phyloP scores from a whole-genome alignment of 2,113 vertebrate species.

The Prochilodus magdalenae region DNA sequence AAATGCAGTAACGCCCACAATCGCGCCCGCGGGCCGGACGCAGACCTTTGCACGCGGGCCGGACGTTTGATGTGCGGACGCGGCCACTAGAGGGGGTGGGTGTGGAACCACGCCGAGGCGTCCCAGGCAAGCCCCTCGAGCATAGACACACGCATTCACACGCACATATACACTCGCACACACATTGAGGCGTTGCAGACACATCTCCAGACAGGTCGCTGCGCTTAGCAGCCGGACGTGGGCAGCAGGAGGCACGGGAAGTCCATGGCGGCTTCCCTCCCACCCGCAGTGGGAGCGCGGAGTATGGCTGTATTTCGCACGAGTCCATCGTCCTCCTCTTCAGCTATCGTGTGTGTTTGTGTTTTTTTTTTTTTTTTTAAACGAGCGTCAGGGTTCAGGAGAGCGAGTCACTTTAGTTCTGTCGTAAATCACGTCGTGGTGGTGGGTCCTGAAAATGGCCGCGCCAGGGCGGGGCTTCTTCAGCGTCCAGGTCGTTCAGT shows the following conservation, averaged over 20 bases:
- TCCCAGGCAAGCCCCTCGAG: constrained; percentile 1
- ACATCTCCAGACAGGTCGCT: constrained; percentile 22
- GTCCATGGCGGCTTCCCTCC: constrained; percentile 25
- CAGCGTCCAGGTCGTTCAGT: constrained; percentile 1
- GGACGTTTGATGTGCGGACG: neutral
- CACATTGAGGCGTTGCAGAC: constrained; percentile 25
- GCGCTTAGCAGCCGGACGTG: neutral
- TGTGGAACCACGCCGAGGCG: neutral
- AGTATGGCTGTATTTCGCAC: constrained; percentile 61
- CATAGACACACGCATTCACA: constrained; percentile 3
- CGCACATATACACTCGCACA: constrained; percentile 28
- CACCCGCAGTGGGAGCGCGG: constrained; percentile 25
- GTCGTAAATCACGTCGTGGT: constrained; percentile 1
- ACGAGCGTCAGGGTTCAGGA: constrained; percentile 33
- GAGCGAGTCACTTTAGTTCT: constrained; percentile 14
- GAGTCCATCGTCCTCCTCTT: constrained; percentile 26
- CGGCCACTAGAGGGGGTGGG: neutral
- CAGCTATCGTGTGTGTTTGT: constrained; percentile 14
- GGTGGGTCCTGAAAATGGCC: constrained; percentile 26
- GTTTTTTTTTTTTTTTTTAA: too few relatives aligned
- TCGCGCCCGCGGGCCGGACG: constrained; percentile 7
- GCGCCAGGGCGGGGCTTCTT: constrained; percentile 35
- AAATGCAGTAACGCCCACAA: constrained; percentile 42
- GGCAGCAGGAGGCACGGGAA: constrained; percentile 36
- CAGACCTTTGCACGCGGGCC: neutral